Percentiles rank a stretch among this genome's conserved stretches.
Conservation (phyloP, 1,140 invertebrate species). For the Aphaenogaster ashmeadi region DNA sequence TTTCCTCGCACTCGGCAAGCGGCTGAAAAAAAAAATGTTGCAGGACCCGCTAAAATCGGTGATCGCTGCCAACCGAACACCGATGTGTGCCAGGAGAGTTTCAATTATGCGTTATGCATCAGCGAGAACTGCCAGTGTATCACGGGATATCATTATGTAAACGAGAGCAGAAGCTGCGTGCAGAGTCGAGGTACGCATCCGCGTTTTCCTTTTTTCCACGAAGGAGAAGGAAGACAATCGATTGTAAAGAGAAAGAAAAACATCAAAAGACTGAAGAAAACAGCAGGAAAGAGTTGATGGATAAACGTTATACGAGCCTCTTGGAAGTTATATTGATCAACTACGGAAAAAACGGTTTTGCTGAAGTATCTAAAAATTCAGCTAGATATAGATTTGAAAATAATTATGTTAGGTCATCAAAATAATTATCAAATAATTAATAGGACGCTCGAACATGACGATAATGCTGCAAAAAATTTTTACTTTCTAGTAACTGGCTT, state of each 20-base stretch:
- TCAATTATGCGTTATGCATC: conserved; percentile 70
- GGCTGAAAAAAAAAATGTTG: conserved; percentile 1
- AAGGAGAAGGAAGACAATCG: not conserved
- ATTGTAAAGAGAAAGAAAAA: not conserved
- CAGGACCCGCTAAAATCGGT: conserved; percentile 61
- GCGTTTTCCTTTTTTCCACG: not conserved
- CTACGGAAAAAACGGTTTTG: not conserved
- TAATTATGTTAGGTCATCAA: no score
- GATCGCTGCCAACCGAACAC: conserved; percentile 72
- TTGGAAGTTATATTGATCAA: not conserved
- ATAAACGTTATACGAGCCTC: not conserved
- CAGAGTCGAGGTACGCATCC: conserved; percentile 41
- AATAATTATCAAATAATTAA: no score
- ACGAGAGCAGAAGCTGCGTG: conserved; percentile 66
- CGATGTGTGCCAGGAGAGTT: conserved; percentile 70
- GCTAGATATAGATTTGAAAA: no score
- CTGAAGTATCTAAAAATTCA: no score
- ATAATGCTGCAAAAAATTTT: no score
- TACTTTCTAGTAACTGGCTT: no score
- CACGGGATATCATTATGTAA: conserved; percentile 65
- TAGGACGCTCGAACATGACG: no score
- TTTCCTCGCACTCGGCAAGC: not conserved
- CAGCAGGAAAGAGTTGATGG: not conserved
- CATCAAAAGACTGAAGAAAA: not conserved
- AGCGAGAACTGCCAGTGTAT: conserved; percentile 68